phyloP scores from a whole-genome alignment of 2,113 vertebrate genomes.

The Eptesicus fuscus region DNA sequence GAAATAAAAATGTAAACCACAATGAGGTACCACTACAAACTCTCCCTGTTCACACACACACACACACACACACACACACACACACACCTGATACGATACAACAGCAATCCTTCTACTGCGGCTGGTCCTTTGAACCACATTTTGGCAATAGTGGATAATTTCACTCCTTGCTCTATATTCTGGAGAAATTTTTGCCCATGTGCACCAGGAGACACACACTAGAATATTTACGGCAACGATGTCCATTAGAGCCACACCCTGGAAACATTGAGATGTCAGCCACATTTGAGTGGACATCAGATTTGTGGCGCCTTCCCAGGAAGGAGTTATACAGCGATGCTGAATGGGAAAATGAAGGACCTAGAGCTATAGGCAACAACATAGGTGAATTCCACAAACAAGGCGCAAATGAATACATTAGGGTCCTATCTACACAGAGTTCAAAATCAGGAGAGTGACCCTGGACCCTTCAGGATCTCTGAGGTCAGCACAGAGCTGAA shows the following conservation, averaged over 20 bases:
- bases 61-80: too few species aligned
- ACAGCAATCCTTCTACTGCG: background rate
- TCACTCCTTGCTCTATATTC: background rate
- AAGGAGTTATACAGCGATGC: background rate
- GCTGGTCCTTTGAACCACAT: background rate
- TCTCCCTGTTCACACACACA: background rate
- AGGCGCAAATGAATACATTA: background rate
- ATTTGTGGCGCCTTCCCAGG: background rate
- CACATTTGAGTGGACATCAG: background rate
- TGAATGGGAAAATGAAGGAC: background rate
- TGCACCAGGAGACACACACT: background rate
- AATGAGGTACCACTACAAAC: background rate
- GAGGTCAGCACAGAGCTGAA: background rate
- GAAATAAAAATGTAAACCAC: background rate
- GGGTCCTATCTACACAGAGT: background rate
- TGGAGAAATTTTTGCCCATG: background rate
- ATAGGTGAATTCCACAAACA: background rate
- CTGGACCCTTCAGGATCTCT: background rate
- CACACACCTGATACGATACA: background rate
- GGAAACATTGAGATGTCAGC: background rate
- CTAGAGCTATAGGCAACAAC: background rate
- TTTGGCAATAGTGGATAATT: background rate
- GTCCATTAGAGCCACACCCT: background rate
- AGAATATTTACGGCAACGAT: background rate
- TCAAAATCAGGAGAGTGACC: background rate